phyloP scores from a whole-genome alignment of 2,113 vertebrate species.

The Strix aluco region DNA sequence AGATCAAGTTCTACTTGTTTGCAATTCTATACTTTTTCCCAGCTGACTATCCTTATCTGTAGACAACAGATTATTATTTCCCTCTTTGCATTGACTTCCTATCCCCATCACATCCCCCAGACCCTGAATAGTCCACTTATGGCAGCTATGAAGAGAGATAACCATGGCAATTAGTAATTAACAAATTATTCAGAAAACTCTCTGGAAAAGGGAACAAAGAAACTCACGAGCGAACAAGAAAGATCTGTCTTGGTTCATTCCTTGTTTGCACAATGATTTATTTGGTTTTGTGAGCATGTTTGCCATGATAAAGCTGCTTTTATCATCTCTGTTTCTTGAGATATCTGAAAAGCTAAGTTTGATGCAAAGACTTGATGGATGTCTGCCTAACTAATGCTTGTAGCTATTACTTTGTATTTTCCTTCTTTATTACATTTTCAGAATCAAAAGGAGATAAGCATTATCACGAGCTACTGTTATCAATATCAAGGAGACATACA shows the following conservation, averaged over 20 bases:
- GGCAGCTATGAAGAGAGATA: neutral
- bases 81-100: neutral
- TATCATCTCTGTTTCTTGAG: neutral
- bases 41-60: neutral
- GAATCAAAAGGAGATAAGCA: slow-evolving; percentile 74
- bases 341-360: slow-evolving; percentile 9
- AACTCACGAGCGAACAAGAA: neutral
- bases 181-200: slow-evolving; percentile 18
- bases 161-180: neutral
- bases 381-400: slow-evolving; percentile 45
- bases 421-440: slow-evolving; percentile 74
- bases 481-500: slow-evolving; percentile 70
- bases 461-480: slow-evolving; percentile 63
- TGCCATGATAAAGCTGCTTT: neutral
- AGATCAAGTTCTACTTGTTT: neutral
- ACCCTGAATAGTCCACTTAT: neutral
- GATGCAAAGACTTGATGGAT: slow-evolving; percentile 44
- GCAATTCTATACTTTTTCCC: neutral
- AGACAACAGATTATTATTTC: neutral
- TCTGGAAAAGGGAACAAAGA: slow-evolving; percentile 33
- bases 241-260: neutral
- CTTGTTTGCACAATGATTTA: slow-evolving; percentile 2
- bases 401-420: slow-evolving; percentile 70
- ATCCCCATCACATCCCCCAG: neutral
- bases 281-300: neutral